Evolutionary conservation across 2,797 vertebrate species (phyloP), one percentile per base, ranked within the genome.

Genomic region (Triplophysa bombifrons): DNA sequence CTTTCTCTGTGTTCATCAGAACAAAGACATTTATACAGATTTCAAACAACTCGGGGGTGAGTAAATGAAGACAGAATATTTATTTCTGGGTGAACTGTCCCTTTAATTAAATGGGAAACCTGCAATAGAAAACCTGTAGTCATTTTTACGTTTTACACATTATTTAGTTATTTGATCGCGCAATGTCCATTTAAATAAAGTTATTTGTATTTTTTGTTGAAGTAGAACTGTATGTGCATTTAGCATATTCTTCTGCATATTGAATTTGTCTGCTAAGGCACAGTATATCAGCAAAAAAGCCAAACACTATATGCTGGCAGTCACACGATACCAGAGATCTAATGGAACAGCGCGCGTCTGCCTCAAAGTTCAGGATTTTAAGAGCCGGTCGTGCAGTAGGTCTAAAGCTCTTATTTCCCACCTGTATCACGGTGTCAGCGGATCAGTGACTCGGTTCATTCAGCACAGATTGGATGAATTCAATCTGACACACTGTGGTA

Each of bases 131-230:
- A 30, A 30, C 30, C 30, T 30, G 30, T 38, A 38, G 6, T 38
- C 34, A 38, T 38, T 38, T 8, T 38, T 38, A 38, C 6, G 34
- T 38, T 38, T 38, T 3, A 38, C 0, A 38, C 34, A 38, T 38
- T 38, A 30, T 38, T 38, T 38, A 7, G 7, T 7, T 38, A 0
- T 38, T 38, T 8, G 0, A 50, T 14, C 78, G 80, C 87, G 90
- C 89, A 89, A 88, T 91, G 85, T 78, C 44, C 48, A 30, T 76
- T 12, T 25, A 79, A 84, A 82, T 41, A 72, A 67, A 34, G 76
- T 66, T 7, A 8, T n/a, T 20, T 20, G 19, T 41, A 56, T 22
- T 12, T 2, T 22, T 3, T 58, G n/a, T 58, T 51, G 48, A 11
- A 17, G 30, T 53, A 75, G 68, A 75, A 53, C 61, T 65, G 51